phyloP scores from a whole-genome alignment of 2,797 vertebrate genomes.

The Bovichtus diacanthus region DNA sequence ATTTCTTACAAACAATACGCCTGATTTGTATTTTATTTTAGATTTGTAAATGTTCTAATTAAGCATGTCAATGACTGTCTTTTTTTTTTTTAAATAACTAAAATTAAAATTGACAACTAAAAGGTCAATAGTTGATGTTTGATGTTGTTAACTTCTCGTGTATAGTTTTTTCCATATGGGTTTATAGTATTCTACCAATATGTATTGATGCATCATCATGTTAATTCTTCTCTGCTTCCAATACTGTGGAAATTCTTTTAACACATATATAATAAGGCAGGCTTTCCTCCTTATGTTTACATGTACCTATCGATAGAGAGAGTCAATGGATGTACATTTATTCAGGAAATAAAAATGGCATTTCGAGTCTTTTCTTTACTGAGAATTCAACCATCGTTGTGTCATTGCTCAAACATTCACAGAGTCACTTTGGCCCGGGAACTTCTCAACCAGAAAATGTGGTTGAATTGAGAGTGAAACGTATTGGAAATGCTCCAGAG shows the following conservation, averaged over 20 bases:
- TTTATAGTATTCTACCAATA: neutral
- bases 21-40: conserved; percentile 40
- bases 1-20: conserved; percentile 9
- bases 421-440: conserved; percentile 7
- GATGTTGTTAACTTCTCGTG: conserved; percentile 1
- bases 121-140: conserved; percentile 1
- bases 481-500: conserved; percentile 34
- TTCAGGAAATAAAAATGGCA: conserved; percentile 27
- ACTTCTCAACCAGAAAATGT: conserved; percentile 39
- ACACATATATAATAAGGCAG: neutral
- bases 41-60: conserved; percentile 30
- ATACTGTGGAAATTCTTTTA: neutral
- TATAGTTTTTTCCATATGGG: neutral
- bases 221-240: neutral
- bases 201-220: neutral
- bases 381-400: neutral
- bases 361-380: conserved; percentile 21
- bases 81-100: conserved; percentile 39
- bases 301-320: neutral
- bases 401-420: conserved; percentile 8
- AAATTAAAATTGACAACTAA: conserved; percentile 27
- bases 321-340: conserved; percentile 7
- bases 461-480: conserved; percentile 43
- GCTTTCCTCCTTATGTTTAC: neutral
- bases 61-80: conserved; percentile 9